phyloP scores from a whole-genome alignment of 2,888 invertebrate genomes.

The Congeria kusceri region DNA sequence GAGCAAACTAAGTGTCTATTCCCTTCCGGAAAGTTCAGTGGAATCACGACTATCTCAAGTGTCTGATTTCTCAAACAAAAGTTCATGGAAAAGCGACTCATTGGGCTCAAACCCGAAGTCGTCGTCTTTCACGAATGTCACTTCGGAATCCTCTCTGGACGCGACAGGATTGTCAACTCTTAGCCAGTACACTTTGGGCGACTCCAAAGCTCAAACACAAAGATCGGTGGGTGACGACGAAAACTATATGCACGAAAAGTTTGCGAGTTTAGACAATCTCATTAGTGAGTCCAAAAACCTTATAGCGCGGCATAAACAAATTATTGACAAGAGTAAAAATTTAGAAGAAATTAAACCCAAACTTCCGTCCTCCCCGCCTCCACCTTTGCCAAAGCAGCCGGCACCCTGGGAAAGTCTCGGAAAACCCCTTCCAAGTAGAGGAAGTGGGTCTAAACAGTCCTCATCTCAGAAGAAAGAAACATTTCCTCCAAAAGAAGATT shows the following conservation, averaged over 20 bases:
- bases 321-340: constrained; percentile 68
- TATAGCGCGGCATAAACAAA: constrained; percentile 68
- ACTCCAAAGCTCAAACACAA: constrained; percentile 9
- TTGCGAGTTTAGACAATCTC: constrained; percentile 68
- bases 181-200: constrained; percentile 54
- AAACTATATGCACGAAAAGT: constrained; percentile 64
- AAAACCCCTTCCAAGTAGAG: neutral
- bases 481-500: neutral
- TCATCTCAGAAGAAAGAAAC: neutral
- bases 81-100: constrained; percentile 49
- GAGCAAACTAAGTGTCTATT: constrained; percentile 30
- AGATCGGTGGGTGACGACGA: constrained; percentile 36
- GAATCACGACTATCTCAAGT: constrained; percentile 24
- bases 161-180: constrained; percentile 44
- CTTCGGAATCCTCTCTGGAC: constrained; percentile 58
- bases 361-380: no score
- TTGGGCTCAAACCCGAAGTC: constrained; percentile 57
- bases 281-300: constrained; percentile 70
- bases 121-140: constrained; percentile 59
- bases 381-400: neutral
- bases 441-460: neutral
- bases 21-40: constrained; percentile 19
- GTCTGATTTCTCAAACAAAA: constrained; percentile 46
- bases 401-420: neutral
- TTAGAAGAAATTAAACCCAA: constrained; percentile 30